phyloP scores from a whole-genome alignment of 2,797 vertebrate genomes.

The Euphonia xanthogaster region DNA sequence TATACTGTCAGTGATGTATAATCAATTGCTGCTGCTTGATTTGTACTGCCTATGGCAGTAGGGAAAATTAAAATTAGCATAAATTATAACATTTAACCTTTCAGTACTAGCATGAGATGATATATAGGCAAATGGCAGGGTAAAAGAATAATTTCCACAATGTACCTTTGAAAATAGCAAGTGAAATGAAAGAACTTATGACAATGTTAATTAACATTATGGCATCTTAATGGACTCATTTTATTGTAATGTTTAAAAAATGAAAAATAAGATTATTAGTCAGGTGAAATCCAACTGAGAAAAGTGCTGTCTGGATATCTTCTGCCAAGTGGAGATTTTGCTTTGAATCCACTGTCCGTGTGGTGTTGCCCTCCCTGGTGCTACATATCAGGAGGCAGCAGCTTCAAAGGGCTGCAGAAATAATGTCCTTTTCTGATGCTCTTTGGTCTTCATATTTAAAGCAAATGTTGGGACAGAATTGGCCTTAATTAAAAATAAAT shows the following conservation, averaged over 20 bases:
- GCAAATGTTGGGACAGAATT: constrained; percentile 59
- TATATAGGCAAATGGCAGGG: constrained; percentile 19
- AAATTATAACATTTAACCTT: constrained; percentile 71
- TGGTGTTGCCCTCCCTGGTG: background rate
- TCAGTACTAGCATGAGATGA: constrained; percentile 40
- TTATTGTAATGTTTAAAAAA: constrained; percentile 43
- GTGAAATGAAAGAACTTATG: constrained; percentile 64
- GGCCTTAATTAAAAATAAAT: constrained; percentile 59
- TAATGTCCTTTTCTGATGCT: constrained; percentile 46
- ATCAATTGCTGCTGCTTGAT: constrained; percentile 70
- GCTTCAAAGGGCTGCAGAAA: constrained; percentile 57
- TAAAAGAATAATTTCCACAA: constrained; percentile 29
- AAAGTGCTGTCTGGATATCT: constrained; percentile 15
- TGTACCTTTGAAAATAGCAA: constrained; percentile 56
- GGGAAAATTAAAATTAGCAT: constrained; percentile 74
- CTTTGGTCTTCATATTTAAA: constrained; percentile 64
- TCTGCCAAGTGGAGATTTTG: constrained; percentile 6
- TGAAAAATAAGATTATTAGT: constrained; percentile 56
- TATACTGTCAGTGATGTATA: constrained; percentile 53
- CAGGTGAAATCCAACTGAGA: constrained; percentile 51
- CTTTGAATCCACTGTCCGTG: background rate
- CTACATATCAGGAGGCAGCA: constrained; percentile 21
- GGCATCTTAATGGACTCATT: constrained; percentile 45
- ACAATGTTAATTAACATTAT: constrained; percentile 65
- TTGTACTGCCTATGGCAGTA: constrained; percentile 61